Conservation (phyloP, 1,140 invertebrate genomes). For the Amphibalanus amphitrite region DNA sequence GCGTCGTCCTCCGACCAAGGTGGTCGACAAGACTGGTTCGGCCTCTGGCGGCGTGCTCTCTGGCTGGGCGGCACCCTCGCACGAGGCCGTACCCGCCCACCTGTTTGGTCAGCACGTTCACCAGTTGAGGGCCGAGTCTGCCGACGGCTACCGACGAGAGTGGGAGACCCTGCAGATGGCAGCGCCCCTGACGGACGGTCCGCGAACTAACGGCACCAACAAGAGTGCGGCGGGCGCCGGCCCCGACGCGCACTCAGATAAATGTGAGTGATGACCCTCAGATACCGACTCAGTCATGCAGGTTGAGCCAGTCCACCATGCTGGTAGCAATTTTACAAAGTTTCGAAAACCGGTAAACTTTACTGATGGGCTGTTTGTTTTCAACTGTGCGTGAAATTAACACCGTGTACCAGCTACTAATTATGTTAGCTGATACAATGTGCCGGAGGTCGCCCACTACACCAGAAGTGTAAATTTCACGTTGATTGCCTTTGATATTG, state of each 20-base stretch:
- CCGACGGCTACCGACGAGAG: background rate
- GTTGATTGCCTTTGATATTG: too few species aligned
- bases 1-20: background rate
- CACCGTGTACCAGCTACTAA: too few species aligned
- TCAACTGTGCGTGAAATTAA: too few species aligned
- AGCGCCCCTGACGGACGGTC: background rate
- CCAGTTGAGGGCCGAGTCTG: background rate
- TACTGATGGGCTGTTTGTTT: too few species aligned
- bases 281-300: background rate
- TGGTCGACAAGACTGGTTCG: background rate
- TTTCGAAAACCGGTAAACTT: too few species aligned
- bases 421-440: too few species aligned
- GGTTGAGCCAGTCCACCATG: background rate
- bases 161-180: background rate
- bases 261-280: background rate
- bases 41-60: too few species aligned
- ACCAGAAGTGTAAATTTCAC: too few species aligned
- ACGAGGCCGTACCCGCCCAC: background rate
- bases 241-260: background rate
- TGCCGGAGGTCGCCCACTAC: too few species aligned
- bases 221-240: too few species aligned
- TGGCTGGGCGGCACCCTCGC: background rate
- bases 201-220: background rate
- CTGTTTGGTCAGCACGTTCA: background rate
- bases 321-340: too few species aligned